Conservation (phyloP, 1,140 invertebrate genomes). For the Bombus terrestris region DNA sequence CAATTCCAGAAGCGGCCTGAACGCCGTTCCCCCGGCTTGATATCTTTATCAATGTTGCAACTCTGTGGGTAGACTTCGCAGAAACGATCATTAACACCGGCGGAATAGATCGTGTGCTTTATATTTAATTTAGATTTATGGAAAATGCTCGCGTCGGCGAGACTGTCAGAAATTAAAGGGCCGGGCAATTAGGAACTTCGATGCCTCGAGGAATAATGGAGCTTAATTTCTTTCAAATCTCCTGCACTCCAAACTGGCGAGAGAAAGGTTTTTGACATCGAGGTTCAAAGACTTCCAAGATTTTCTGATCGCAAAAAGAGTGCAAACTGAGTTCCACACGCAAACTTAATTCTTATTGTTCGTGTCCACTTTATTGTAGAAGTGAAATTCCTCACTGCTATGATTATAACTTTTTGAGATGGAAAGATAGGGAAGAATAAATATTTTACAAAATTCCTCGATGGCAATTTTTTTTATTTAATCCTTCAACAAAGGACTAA, state of each 20-base stretch:
- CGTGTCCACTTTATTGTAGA: neutral
- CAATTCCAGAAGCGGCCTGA: constrained; percentile 1
- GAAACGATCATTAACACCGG: neutral
- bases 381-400: neutral
- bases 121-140: constrained; percentile 11
- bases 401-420: neutral
- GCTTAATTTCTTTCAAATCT: neutral
- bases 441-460: neutral
- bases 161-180: neutral
- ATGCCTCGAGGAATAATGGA: neutral
- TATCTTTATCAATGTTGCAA: constrained; percentile 22
- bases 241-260: too few relatives aligned
- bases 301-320: neutral
- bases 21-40: neutral
- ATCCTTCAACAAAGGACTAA: too few relatives aligned
- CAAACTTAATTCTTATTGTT: neutral
- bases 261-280: too few relatives aligned
- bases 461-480: neutral
- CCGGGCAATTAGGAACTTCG: neutral
- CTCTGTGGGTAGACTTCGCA: neutral
- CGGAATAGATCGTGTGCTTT: neutral
- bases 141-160: neutral
- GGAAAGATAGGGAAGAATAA: neutral
- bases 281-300: neutral
- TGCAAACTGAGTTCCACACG: neutral